These are phyloP conservation scores for Porites rus DNA, from an alignment of 92 coral and sea anemone genomes.

Conservation along the genomic window DNA sequence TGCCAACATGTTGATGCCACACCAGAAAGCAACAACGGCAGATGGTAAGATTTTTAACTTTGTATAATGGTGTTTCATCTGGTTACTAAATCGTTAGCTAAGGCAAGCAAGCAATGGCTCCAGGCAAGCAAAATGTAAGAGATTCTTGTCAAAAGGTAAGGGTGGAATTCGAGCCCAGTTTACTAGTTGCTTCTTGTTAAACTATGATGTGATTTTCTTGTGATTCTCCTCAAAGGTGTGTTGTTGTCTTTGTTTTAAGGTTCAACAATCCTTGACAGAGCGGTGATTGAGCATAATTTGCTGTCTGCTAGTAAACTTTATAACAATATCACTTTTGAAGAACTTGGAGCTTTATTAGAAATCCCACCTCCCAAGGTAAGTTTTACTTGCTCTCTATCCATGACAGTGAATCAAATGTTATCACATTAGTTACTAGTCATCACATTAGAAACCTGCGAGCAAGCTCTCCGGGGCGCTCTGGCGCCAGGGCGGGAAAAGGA, in stretches of 20 bases:
- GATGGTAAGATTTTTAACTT: slow-evolving; percentile 72
- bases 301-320: slow-evolving; percentile 98
- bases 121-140: no score
- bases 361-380: slow-evolving; percentile 94
- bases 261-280: slow-evolving; percentile 97
- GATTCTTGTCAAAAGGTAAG: no score
- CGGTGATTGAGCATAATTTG: slow-evolving; percentile 97
- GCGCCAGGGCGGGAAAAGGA: no score
- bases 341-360: slow-evolving; percentile 95
- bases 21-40: slow-evolving; percentile 94
- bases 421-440: no score
- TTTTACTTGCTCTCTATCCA: background rate
- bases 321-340: slow-evolving; percentile 93
- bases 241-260: slow-evolving; percentile 60
- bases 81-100: background rate
- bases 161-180: no score
- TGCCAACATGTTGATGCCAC: slow-evolving; percentile 90
- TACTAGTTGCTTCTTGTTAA: no score
- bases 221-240: background rate
- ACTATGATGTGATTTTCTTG: background rate
- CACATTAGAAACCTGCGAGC: no score
- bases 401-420: no score
- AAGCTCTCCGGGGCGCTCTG: no score
- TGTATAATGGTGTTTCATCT: background rate
- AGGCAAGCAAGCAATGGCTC: no score